Percentiles rank a stretch among this genome's conserved stretches.
These are phyloP conservation scores for Vollenhovia emeryi DNA, from an alignment of 1,140 invertebrate genomes.

Conservation along the genomic window DNA sequence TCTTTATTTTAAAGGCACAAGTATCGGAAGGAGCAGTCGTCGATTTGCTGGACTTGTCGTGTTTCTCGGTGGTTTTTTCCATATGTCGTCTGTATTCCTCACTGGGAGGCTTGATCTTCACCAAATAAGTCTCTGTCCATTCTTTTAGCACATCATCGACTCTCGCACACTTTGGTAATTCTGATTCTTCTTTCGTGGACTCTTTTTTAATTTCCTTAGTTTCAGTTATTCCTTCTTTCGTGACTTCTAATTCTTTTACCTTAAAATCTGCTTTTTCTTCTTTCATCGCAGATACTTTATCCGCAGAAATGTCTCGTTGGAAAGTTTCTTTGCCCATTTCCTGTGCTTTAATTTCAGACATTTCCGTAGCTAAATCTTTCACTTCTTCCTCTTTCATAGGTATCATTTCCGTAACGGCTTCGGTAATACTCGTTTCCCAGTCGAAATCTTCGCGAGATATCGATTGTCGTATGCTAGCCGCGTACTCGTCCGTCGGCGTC, in stretches of 20 bases:
- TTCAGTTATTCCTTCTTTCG: not conserved
- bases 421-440: conserved; percentile 24
- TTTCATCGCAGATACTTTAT: not conserved
- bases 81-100: conserved; percentile 73
- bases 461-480: not conserved
- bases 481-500: conserved; percentile 77
- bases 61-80: conserved; percentile 66
- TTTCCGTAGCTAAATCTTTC: not conserved
- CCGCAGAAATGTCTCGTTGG: not conserved
- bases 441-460: not conserved
- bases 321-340: not conserved
- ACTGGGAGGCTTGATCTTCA: conserved; percentile 57
- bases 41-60: conserved; percentile 65
- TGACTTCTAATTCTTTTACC: not conserved
- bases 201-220: not conserved
- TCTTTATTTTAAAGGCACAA: conserved; percentile 89
- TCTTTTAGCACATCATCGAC: conserved; percentile 61
- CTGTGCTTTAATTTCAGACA: not conserved
- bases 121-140: conserved; percentile 64
- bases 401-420: conserved; percentile 28
- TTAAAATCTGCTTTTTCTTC: not conserved
- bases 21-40: conserved; percentile 85
- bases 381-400: conserved; percentile 20
- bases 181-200: not conserved
- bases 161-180: conserved; percentile 14